These are phyloP conservation scores for Eumacrocentrus americanus DNA, from an alignment of 2,888 invertebrate genomes.

Conservation along the genomic window DNA sequence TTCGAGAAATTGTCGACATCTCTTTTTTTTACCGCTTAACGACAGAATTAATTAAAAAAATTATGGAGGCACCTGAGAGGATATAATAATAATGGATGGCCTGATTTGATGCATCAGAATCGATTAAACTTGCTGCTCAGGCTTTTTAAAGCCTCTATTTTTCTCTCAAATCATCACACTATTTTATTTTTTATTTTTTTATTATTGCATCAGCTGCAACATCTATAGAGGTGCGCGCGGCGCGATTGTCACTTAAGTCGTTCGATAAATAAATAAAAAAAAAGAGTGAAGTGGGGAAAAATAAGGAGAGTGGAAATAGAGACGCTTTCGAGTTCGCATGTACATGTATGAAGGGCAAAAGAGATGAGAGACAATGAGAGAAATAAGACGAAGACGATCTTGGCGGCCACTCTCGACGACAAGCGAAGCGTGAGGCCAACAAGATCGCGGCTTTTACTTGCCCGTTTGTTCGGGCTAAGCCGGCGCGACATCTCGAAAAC, in stretches of 20 bases:
- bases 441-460: constrained; percentile 54
- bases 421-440: constrained; percentile 59
- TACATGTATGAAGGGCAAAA: neutral
- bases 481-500: constrained; percentile 59
- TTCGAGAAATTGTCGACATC: too few relatives aligned
- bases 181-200: neutral
- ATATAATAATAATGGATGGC: too few relatives aligned
- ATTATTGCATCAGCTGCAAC: neutral
- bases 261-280: too few relatives aligned
- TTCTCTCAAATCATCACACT: neutral
- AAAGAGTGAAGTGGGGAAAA: too few relatives aligned
- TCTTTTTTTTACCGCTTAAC: too few relatives aligned
- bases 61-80: too few relatives aligned
- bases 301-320: constrained; percentile 2
- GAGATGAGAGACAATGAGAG: neutral
- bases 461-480: constrained; percentile 54
- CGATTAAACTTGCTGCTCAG: too few relatives aligned
- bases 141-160: neutral
- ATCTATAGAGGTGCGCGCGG: constrained; percentile 11
- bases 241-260: constrained; percentile 28
- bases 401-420: constrained; percentile 28
- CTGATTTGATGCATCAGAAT: too few relatives aligned
- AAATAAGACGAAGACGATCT: constrained; percentile 2
- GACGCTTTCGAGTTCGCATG: neutral
- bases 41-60: too few relatives aligned